phyloP scores from a whole-genome alignment of 2,113 vertebrate species.

The Clarias batrachus region DNA sequence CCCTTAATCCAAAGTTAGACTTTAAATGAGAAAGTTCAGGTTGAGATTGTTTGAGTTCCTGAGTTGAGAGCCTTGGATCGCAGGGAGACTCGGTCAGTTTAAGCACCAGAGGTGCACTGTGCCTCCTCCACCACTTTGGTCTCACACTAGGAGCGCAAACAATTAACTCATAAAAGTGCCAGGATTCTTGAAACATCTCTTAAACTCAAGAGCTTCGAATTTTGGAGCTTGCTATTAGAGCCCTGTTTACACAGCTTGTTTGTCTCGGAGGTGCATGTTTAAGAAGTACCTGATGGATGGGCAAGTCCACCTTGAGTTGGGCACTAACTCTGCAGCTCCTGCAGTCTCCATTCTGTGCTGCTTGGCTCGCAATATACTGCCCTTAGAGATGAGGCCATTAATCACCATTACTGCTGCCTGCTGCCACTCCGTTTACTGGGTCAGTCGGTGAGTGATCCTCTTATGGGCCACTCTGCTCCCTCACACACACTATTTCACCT shows the following conservation, averaged over 20 bases:
- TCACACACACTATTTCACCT: slow-evolving; percentile 42
- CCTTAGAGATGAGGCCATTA: slow-evolving; percentile 56
- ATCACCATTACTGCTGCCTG: slow-evolving; percentile 55
- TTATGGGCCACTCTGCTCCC: slow-evolving; percentile 32
- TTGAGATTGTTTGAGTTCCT: background rate
- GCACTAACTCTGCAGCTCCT: slow-evolving; percentile 40
- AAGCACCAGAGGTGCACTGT: background rate
- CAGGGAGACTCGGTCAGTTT: background rate
- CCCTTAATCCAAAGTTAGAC: background rate
- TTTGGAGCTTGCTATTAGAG: slow-evolving; percentile 3
- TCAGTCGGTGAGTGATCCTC: slow-evolving; percentile 51
- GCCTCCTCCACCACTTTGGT: slow-evolving; percentile 23
- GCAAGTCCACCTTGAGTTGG: slow-evolving; percentile 48
- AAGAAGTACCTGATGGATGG: slow-evolving; percentile 46
- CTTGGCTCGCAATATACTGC: slow-evolving; percentile 52
- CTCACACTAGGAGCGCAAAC: slow-evolving; percentile 11
- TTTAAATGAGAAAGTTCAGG: background rate
- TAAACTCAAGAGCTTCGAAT: slow-evolving; percentile 19
- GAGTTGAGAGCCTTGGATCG: background rate
- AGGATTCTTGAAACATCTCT: slow-evolving; percentile 17
- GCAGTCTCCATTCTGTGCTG: slow-evolving; percentile 38
- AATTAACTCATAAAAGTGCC: background rate
- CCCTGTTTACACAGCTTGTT: slow-evolving; percentile 30
- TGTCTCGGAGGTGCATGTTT: slow-evolving; percentile 7
- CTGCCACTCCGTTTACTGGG: slow-evolving; percentile 51